Percentiles rank a stretch among this genome's conserved stretches.
Evolutionary conservation across 2,888 invertebrate species (phyloP).

Genomic region (Bombylius discolor): DNA sequence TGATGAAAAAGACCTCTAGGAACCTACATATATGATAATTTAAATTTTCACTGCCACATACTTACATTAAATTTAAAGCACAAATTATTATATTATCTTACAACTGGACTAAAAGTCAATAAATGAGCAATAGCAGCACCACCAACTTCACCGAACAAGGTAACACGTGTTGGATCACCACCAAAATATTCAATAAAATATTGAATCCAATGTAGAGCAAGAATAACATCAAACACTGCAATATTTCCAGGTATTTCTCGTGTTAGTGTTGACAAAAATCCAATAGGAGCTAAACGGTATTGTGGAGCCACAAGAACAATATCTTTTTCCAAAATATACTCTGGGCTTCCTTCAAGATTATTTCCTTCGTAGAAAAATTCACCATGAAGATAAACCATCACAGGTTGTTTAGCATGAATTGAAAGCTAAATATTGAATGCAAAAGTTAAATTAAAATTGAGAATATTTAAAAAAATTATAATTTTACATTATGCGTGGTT

Average conservation of each 20-base stretch:
- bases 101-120: conserved; percentile 35
- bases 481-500: too few relatives aligned
- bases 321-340: conserved; percentile 37
- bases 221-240: conserved; percentile 40
- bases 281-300: conserved; percentile 40
- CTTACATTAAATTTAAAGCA: background rate
- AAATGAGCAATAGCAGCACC: conserved; percentile 40
- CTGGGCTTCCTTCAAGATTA: conserved; percentile 31
- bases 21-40: conserved; percentile 13
- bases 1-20: conserved; percentile 31
- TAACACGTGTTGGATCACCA: conserved; percentile 38
- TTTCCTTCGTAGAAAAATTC: conserved; percentile 34
- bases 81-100: conserved; percentile 11
- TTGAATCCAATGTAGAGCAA: conserved; percentile 40
- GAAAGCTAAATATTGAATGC: conserved; percentile 13
- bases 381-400: conserved; percentile 36
- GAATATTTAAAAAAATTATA: background rate
- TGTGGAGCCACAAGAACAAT: conserved; percentile 39
- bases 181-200: conserved; percentile 39
- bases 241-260: conserved; percentile 42
- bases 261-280: conserved; percentile 41
- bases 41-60: background rate
- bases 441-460: background rate
- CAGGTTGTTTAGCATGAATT: conserved; percentile 22
- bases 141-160: conserved; percentile 42